Percentiles rank a stretch among this genome's conserved stretches.
Conservation (phyloP, 2,113 vertebrate species). For the Lepisosteus oculatus region DNA sequence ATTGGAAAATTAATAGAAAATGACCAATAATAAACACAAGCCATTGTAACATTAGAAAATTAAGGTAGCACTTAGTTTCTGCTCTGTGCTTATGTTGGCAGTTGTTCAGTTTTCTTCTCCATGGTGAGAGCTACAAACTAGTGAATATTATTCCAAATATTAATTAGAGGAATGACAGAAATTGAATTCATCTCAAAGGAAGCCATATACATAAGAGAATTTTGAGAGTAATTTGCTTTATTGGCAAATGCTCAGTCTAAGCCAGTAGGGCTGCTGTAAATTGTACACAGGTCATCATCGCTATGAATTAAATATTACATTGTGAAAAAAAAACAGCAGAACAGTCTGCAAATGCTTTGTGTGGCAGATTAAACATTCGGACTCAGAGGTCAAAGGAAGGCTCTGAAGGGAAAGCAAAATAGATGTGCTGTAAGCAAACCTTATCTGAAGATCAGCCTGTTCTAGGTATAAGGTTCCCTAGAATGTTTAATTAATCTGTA, state of each 20-base stretch:
- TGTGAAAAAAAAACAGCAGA: too few relatives aligned
- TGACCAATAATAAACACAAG: constrained; percentile 62
- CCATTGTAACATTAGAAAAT: constrained; percentile 37
- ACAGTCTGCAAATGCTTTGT: too few relatives aligned
- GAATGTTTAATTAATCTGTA: constrained; percentile 34
- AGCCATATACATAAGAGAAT: constrained; percentile 67
- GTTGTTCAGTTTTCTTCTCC: constrained; percentile 31
- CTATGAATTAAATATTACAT: background rate
- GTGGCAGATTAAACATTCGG: too few relatives aligned
- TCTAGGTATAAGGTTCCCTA: constrained; percentile 19
- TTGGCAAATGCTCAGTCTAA: constrained; percentile 62
- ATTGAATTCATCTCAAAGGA: constrained; percentile 66
- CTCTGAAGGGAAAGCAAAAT: constrained; percentile 43
- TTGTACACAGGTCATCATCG: constrained; percentile 56
- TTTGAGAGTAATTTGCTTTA: constrained; percentile 67
- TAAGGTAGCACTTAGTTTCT: too few relatives aligned
- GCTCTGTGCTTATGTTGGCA: too few relatives aligned
- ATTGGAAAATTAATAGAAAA: constrained; percentile 74
- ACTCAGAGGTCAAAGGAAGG: constrained; percentile 34
- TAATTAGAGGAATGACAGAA: constrained; percentile 69
- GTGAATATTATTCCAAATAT: constrained; percentile 49
- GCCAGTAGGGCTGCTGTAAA: constrained; percentile 61
- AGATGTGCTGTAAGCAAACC: background rate
- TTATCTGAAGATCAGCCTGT: constrained; percentile 47
- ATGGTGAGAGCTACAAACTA: too few relatives aligned